Base-by-base conservation (phyloP, 2,888 invertebrate genomes). In the Pyrochroa serraticornis region DNA sequence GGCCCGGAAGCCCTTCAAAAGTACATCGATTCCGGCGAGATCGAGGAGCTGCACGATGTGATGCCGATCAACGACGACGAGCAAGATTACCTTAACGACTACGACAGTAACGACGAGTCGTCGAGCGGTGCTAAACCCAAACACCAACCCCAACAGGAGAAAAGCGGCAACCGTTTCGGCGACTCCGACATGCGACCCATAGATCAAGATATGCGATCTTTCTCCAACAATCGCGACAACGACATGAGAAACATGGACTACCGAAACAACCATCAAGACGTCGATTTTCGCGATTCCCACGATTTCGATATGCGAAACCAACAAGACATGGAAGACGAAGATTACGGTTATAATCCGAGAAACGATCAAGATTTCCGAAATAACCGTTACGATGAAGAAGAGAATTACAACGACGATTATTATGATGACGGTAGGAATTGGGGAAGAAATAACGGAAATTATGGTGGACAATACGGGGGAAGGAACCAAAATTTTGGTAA, bases 11-110 rank as follows among this genome's bases (percentile, higher is more conserved):
- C 90, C 37, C 81, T 93, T 12, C 90, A 90, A 72, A 89, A 87
- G 72, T 88, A 87, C 67, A 88, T 93, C 32, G 87, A 89, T 66
- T 87, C 90, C 0, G 93, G 93, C 7, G 91, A 90, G 77, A 85
- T 93, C 62, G 91, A 91, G 72, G 91, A 93, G 71, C 76, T 93
- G 33, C 85, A 87, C 54, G 92, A 92, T 75, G 87, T 91, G 2
- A 87, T 91, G 79, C 89, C 90, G 2, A 84, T 87, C 61, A 79
- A 84, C 46, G 88, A 89, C 62, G 86, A 71, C 47, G 72, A 74
- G 31, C 76, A 78, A 43, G 76, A 82, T 36, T 77, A 78, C 39
- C 71, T 79, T 1, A 80, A 80, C 50, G 81, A 82, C 22, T 81
- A 82, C 51, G 85, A 85, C 31, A 79, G 81, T 13, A 80, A 81